Conservation (phyloP, 2,797 vertebrate genomes). For the Myotis myotis region DNA sequence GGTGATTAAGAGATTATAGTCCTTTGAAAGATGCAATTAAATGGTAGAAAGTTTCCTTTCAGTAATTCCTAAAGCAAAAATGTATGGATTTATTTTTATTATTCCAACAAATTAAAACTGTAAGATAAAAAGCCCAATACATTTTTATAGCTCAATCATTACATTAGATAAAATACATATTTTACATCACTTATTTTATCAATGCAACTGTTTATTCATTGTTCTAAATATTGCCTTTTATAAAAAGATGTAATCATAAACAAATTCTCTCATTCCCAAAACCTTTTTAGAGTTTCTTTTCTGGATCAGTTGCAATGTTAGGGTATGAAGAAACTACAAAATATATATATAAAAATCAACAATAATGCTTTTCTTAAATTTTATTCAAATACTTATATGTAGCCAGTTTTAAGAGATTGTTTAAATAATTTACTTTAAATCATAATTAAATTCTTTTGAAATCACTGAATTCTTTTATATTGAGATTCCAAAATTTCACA, state of each 20-base stretch:
- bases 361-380: neutral
- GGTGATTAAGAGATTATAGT: slow-evolving; percentile 81
- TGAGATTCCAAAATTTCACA: neutral
- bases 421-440: neutral
- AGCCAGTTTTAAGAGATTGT: neutral
- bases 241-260: neutral
- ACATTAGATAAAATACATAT: neutral
- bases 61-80: slow-evolving; percentile 76
- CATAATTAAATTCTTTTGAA: neutral
- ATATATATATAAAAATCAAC: neutral
- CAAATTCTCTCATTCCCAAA: neutral
- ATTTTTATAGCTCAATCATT: neutral
- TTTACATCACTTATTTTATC: neutral
- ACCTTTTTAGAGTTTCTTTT: neutral
- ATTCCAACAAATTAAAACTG: slow-evolving; percentile 63
- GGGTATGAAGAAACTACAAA: neutral
- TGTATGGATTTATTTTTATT: slow-evolving; percentile 71
- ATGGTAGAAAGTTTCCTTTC: slow-evolving; percentile 79
- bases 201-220: neutral
- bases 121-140: neutral
- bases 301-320: neutral
- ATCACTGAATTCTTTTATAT: neutral
- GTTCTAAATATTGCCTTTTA: neutral
- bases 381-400: neutral
- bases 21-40: slow-evolving; percentile 79